Evolutionary conservation across 2,888 invertebrate species (phyloP), one percentile per base, ranked within the genome.

Genomic region (Gandaritis pyraliata): DNA sequence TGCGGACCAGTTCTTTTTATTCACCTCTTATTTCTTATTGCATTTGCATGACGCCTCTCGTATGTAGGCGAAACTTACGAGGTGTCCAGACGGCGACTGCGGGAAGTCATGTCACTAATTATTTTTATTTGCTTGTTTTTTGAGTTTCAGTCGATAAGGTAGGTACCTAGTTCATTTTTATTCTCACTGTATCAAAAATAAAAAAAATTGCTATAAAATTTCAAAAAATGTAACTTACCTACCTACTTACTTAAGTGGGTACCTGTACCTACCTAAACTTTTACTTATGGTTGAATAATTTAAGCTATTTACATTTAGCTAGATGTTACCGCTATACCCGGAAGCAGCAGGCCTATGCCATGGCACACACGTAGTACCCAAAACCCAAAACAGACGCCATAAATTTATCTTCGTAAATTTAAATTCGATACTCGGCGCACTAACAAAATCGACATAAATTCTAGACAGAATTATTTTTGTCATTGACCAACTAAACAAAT

Each of bases 341-440:
- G 88, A 87, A 88, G 85, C 80, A 73, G 72, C 77, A 80, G 83
- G 72, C 72, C 74, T 75, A 73, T 71, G 72, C 71, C 72, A 61
- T 76, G 71, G 73, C 71, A 73, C 72, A 71, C 71, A 81, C 82
- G 78, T 81, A 82, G 78, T 81, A 82, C 43, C 78, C 75, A 75
- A 83, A 85, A 41, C 18, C 80, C 84, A 73, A 83, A 85, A 83
- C 82, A 81, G 72, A 69, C 72, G 74, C 77, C 65, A 85, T 88
- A 88, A 86, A 88, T 88, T 80, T 86, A 23, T 8, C 10, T 33
- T 29, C 6, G 29, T 29, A 29, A 84, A 89, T 90, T 88, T 85
- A 82, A 84, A 89, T 86, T 86, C 84, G 80, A 82, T 78, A 79
- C 78, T 83, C 79, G 81, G 85, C 85, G 78, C 80, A 77, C 78